These are phyloP conservation scores for Ecdyonurus torrentis DNA, from an alignment of 2,888 invertebrate species.

Conservation along the genomic window DNA sequence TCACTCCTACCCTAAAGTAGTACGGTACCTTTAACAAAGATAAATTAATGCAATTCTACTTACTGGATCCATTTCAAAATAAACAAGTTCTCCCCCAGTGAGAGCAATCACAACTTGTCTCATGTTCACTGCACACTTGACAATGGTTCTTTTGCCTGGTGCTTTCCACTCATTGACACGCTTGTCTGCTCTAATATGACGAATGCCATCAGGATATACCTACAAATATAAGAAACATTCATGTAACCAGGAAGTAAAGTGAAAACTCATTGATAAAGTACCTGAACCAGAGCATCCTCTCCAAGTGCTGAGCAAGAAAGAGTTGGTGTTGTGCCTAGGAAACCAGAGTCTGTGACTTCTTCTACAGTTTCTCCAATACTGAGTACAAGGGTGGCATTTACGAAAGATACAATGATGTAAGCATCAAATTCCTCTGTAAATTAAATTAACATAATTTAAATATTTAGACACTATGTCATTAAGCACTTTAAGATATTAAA, in stretches of 20 bases:
- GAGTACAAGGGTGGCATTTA: slow-evolving; percentile 92
- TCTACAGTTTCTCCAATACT: slow-evolving; percentile 99
- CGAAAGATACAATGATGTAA: slow-evolving; percentile 99
- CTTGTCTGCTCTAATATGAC: slow-evolving; percentile 95
- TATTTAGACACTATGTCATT: not conserved
- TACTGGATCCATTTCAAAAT: slow-evolving; percentile 99
- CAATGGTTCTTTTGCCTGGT: slow-evolving; percentile 91
- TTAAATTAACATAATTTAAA: not conserved
- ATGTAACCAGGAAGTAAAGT: not conserved
- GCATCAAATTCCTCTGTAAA: slow-evolving; percentile 94
- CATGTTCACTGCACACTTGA: slow-evolving; percentile 96
- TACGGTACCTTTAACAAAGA: too few relatives aligned
- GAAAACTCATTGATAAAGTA: slow-evolving; percentile 19
- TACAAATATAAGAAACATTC: slow-evolving; percentile 21
- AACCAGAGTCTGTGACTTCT: slow-evolving; percentile 99
- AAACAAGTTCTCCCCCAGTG: slow-evolving; percentile 93
- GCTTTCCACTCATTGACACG: slow-evolving; percentile 99
- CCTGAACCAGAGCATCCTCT: slow-evolving; percentile 95
- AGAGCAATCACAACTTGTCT: slow-evolving; percentile 96
- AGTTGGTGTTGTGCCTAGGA: slow-evolving; percentile 95
- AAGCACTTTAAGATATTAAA: too few relatives aligned
- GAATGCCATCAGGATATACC: slow-evolving; percentile 96
- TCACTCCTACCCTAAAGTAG: too few relatives aligned
- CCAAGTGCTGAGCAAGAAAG: slow-evolving; percentile 95
- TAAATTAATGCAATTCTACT: slow-evolving; percentile 26